phyloP scores from a whole-genome alignment of 2,888 invertebrate genomes.

The Urechis unicinctus region DNA sequence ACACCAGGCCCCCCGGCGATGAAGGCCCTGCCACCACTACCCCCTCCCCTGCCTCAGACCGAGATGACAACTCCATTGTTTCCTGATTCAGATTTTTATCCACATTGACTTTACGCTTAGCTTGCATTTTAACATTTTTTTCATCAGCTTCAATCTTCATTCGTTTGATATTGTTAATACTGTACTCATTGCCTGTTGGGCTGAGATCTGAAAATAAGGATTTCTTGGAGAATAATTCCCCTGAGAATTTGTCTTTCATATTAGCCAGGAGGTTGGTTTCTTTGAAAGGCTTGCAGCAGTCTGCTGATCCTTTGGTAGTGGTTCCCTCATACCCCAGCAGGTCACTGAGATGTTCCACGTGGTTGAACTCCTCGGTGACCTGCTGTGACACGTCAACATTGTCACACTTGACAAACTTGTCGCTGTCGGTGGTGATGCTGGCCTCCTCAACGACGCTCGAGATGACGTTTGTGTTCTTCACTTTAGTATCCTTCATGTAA shows the following conservation, averaged over 20 bases:
- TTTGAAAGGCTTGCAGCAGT: constrained; percentile 43
- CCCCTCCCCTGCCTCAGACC: neutral
- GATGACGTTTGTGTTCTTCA: constrained; percentile 58
- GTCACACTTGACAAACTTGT: constrained; percentile 57
- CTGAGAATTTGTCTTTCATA: constrained; percentile 26
- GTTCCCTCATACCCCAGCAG: constrained; percentile 9
- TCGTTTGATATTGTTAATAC: constrained; percentile 33
- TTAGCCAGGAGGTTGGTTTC: constrained; percentile 53
- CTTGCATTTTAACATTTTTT: constrained; percentile 17
- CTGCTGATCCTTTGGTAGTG: too few species aligned
- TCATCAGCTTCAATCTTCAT: constrained; percentile 38
- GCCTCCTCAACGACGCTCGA: constrained; percentile 41
- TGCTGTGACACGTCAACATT: constrained; percentile 27
- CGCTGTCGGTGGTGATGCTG: constrained; percentile 57
- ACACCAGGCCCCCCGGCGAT: too few species aligned
- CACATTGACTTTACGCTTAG: constrained; percentile 33
- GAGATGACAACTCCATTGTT: neutral
- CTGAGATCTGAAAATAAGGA: constrained; percentile 9
- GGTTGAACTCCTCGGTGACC: constrained; percentile 4
- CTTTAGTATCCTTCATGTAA: constrained; percentile 57
- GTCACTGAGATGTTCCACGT: constrained; percentile 10
- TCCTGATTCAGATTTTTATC: constrained; percentile 12
- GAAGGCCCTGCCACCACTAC: neutral
- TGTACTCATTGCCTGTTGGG: constrained; percentile 8
- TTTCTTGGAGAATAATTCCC: constrained; percentile 11